phyloP scores from a whole-genome alignment of 2,113 vertebrate species.

The Phylloscopus trochilus region DNA sequence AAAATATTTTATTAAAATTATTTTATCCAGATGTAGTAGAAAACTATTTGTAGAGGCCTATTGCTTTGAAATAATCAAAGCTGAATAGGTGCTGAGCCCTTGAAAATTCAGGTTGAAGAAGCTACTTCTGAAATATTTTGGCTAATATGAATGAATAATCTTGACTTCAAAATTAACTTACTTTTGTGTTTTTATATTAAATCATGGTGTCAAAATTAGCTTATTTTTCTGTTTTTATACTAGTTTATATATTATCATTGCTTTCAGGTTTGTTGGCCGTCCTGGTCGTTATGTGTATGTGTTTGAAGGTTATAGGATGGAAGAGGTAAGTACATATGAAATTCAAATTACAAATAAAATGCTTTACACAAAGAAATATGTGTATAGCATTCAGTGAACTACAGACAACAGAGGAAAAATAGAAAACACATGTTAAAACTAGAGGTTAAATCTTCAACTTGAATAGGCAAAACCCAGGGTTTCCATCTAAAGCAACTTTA shows the following conservation, averaged over 20 bases:
- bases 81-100: not conserved
- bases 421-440: not conserved
- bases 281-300: constrained; percentile 92
- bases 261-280: constrained; percentile 88
- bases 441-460: not conserved
- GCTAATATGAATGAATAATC: not conserved
- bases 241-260: not conserved
- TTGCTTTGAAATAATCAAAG: not conserved
- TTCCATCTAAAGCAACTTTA: not conserved
- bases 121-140: not conserved
- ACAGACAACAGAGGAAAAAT: not conserved
- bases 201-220: not conserved
- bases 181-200: not conserved
- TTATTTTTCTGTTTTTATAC: not conserved
- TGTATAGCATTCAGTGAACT: not conserved
- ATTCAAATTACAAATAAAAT: not conserved
- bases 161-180: not conserved
- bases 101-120: not conserved
- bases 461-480: not conserved
- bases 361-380: not conserved
- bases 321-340: constrained; percentile 79
- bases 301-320: constrained; percentile 91
- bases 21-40: not conserved
- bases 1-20: not conserved
- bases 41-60: not conserved